A percentile compares a stretch with the other conserved stretches of the same genome.
Evolutionary conservation across 30 jellyfish, hydroid and myxozoan species (phyloP).

Genomic region (Mastigias papua): DNA sequence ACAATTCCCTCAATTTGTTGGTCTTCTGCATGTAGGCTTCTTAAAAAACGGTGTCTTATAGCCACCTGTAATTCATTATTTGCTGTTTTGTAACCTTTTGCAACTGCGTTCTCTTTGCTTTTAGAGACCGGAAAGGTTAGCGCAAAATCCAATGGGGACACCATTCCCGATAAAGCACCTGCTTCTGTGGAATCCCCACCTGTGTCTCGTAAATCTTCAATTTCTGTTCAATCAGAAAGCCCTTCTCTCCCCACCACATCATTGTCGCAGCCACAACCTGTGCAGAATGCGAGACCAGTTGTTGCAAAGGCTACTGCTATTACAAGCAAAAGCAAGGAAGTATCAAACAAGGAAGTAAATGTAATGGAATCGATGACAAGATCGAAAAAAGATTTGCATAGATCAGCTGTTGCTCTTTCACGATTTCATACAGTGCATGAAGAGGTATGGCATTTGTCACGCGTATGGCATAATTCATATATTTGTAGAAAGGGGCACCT

Average conservation of each 20-base stretch:
- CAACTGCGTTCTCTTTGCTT: background rate
- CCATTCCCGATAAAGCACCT: background rate
- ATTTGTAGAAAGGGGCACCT: too few species aligned
- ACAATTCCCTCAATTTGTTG: too few species aligned
- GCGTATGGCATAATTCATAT: too few species aligned
- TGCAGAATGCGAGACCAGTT: background rate
- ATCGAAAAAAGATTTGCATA: constrained; percentile 63
- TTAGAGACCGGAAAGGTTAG: background rate
- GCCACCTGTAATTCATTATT: too few species aligned
- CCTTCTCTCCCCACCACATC: constrained; percentile 1
- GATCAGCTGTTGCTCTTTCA: constrained; percentile 76
- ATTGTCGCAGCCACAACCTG: constrained; percentile 16
- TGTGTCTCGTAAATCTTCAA: constrained; percentile 38
- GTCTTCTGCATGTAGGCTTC: too few species aligned
- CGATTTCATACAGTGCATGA: constrained; percentile 57
- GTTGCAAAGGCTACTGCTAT: background rate
- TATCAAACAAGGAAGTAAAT: constrained; percentile 15
- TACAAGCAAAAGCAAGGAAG: constrained; percentile 4
- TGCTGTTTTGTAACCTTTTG: background rate
- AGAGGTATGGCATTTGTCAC: constrained; percentile 62
- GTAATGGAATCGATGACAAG: constrained; percentile 62
- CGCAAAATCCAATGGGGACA: background rate
- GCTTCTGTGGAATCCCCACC: background rate
- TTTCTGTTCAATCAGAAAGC: constrained; percentile 29
- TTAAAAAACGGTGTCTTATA: too few species aligned